A percentile compares a stretch with the other conserved stretches of the same genome.
Conservation (phyloP, 1,140 invertebrate genomes). For the Planococcus citri region DNA sequence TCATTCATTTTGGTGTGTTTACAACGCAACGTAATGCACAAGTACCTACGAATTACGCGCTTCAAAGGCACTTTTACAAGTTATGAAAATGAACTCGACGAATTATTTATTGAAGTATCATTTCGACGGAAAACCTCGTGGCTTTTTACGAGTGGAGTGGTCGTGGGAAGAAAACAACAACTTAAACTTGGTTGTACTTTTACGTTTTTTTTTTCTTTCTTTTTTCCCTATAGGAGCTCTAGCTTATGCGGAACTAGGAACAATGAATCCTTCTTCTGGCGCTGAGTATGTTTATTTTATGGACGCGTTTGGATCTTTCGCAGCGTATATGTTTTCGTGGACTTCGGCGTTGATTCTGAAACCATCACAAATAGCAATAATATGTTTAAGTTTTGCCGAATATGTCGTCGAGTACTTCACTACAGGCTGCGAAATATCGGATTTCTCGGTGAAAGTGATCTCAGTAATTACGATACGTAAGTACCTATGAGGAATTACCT, state of each 20-base stretch:
- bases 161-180: background rate
- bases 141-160: background rate
- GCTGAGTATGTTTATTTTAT: conserved; percentile 88
- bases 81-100: too few relatives aligned
- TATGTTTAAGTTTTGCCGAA: conserved; percentile 84
- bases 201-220: too few relatives aligned
- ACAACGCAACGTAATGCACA: too few relatives aligned
- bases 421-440: conserved; percentile 63
- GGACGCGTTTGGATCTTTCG: conserved; percentile 75
- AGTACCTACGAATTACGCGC: too few relatives aligned
- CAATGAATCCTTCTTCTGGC: conserved; percentile 84
- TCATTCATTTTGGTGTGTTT: too few relatives aligned
- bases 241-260: conserved; percentile 83
- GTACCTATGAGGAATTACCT: conserved; percentile 26
- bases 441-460: conserved; percentile 61
- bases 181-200: too few relatives aligned
- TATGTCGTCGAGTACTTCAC: conserved; percentile 88
- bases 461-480: conserved; percentile 65
- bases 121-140: too few relatives aligned
- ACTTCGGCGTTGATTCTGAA: conserved; percentile 81
- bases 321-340: conserved; percentile 86
- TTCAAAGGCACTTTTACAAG: too few relatives aligned
- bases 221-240: conserved; percentile 54
- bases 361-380: conserved; percentile 86
- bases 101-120: too few relatives aligned